Base-by-base conservation (phyloP, 2,888 invertebrate species). In the Drosophila anomelani region DNA sequence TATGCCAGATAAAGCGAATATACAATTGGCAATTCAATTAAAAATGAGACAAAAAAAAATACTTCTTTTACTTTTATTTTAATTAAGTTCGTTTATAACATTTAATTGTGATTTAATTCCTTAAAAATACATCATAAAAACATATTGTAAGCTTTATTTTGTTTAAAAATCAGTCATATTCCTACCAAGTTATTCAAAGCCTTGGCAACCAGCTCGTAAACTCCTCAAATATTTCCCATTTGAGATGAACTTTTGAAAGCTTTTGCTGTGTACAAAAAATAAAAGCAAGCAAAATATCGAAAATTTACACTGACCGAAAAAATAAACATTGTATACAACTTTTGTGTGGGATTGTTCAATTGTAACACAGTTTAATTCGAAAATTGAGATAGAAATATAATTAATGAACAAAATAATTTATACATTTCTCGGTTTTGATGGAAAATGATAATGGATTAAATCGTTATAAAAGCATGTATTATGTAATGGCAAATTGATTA, bases 401-500 rank as follows among this genome's bases (percentile, higher is more conserved):
- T 68, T 55, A 46, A 67, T 38, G 20, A 51, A 41, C 47, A 55
- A 47, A 47, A 36, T 57, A 41, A 54, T 53, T 51, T 71, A 47
- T 23, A 71, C 43, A 56, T 23, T 36, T 54, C 53, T 63, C 12
- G 38, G 62, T 68, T 68, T 36, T 46, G 29, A 61, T 47, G 51
- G 54, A 61, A 44, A 38, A 41, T 43, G 56, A 36, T 23, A 39
- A 47, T 53, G 66, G 51, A 51, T 51, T 51, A 69, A 57, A 75
- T 68, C 76, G 76, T 78, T 80, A 61, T 51, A 70, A 77, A 82
- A 71, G 69, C 51, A 51, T 77, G 75, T 77, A 79, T 69, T 66
- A 77, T 79, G 78, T 77, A 80, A 82, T 82, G 69, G 56, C 71
- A 81, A 76, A 66, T 62, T 74, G 57, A 57, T 58, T 66, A 56